These are phyloP conservation scores for Alethe diademata DNA, from an alignment of 2,113 vertebrate species.

Conservation along the genomic window DNA sequence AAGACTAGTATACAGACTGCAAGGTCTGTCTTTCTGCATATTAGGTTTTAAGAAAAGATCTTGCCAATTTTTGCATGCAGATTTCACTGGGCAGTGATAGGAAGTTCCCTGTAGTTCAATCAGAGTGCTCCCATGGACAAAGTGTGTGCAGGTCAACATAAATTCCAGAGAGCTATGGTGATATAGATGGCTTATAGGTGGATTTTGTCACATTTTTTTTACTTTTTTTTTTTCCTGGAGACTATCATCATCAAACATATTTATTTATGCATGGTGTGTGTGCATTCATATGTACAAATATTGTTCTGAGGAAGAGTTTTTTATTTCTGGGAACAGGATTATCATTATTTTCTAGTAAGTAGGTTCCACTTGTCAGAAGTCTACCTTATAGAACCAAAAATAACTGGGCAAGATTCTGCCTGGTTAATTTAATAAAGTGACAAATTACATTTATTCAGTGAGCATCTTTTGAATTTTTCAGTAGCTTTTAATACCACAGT, in stretches of 20 bases:
- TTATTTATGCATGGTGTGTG: neutral
- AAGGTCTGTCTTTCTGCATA: neutral
- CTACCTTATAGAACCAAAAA: neutral
- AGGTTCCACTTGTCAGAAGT: neutral
- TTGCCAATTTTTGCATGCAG: neutral
- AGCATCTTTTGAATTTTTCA: neutral
- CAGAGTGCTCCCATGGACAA: neutral
- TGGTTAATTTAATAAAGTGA: neutral
- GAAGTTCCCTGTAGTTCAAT: neutral
- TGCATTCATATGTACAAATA: neutral
- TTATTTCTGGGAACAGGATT: neutral
- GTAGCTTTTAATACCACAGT: neutral
- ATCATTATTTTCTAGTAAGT: neutral
- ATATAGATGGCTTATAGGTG: neutral
- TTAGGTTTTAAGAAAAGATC: neutral
- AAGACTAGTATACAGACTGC: neutral
- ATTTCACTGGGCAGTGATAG: neutral
- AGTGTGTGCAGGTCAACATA: neutral
- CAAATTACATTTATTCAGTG: neutral
- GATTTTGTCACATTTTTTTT: neutral
- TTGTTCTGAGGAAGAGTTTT: neutral
- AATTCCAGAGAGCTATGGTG: neutral
- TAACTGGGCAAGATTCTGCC: neutral
- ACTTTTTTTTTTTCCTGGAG: neutral
- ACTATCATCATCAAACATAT: neutral